A percentile compares a stretch with the other conserved stretches of the same genome.
Evolutionary conservation across 2,888 invertebrate genomes (phyloP).

Genomic region (Papilio gigon): DNA sequence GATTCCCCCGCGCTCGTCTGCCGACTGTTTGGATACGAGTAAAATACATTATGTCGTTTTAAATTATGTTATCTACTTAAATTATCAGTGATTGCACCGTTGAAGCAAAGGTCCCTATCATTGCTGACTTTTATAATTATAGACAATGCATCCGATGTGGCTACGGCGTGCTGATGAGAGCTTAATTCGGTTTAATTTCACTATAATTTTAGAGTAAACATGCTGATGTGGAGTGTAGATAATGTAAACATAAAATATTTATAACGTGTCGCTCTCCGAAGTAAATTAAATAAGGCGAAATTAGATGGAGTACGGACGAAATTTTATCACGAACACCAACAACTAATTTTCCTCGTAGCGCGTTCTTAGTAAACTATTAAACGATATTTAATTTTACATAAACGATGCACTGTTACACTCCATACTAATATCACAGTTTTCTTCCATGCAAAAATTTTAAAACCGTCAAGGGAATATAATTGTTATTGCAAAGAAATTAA

Average conservation of each 20-base stretch:
- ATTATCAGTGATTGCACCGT: conserved; percentile 40
- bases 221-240: conserved; percentile 2
- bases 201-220: conserved; percentile 13
- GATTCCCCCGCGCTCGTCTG: conserved; percentile 64
- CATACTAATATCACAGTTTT: conserved; percentile 68
- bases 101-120: conserved; percentile 30
- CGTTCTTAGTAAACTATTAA: conserved; percentile 75
- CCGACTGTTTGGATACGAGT: conserved; percentile 58
- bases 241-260: conserved; percentile 26
- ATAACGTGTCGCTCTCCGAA: conserved; percentile 25
- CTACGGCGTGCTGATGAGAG: conserved; percentile 25
- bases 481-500: conserved; percentile 54
- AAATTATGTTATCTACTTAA: conserved; percentile 41
- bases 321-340: conserved; percentile 44
- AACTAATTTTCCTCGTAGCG: conserved; percentile 62
- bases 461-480: conserved; percentile 56
- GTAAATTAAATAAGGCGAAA: conserved; percentile 29
- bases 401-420: conserved; percentile 71
- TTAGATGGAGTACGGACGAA: conserved; percentile 37
- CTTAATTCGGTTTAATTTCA: conserved; percentile 30
- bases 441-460: conserved; percentile 57
- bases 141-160: conserved; percentile 30
- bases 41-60: conserved; percentile 36
- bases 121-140: conserved; percentile 38
- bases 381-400: conserved; percentile 76